These are phyloP conservation scores for Agraylea sexmaculata DNA, from an alignment of 1,140 invertebrate genomes.

Conservation along the genomic window DNA sequence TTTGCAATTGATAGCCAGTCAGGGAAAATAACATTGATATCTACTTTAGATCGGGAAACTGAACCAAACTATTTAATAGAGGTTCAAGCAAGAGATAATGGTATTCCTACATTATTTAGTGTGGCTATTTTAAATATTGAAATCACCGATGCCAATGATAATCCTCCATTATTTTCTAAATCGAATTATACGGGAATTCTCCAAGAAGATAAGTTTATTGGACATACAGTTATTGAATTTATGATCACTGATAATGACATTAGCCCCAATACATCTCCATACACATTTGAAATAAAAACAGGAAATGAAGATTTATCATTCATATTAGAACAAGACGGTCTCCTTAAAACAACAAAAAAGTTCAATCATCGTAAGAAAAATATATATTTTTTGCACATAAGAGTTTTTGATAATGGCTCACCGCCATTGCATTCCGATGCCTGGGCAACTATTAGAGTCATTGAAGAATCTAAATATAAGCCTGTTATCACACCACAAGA, in stretches of 20 bases:
- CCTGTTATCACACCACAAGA: constrained; percentile 72
- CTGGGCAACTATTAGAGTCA: constrained; percentile 65
- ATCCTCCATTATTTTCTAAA: constrained; percentile 60
- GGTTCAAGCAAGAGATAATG: constrained; percentile 61
- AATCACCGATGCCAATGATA: constrained; percentile 74
- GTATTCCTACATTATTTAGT: constrained; percentile 54
- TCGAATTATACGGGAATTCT: constrained; percentile 64
- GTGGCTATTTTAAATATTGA: constrained; percentile 63
- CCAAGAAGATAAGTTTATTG: constrained; percentile 68
- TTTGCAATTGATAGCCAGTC: constrained; percentile 60
- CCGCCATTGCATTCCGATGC: constrained; percentile 75
- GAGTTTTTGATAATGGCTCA: constrained; percentile 82
- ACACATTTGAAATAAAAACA: constrained; percentile 69
- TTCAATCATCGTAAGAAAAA: constrained; percentile 71
- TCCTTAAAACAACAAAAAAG: constrained; percentile 63
- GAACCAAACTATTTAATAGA: constrained; percentile 57
- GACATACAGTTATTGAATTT: constrained; percentile 63
- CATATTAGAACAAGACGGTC: constrained; percentile 54
- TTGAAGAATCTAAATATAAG: constrained; percentile 83
- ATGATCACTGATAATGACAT: constrained; percentile 74
- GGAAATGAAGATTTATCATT: constrained; percentile 51
- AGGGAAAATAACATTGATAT: constrained; percentile 59
- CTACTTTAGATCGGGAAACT: constrained; percentile 65
- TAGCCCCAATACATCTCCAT: constrained; percentile 70
- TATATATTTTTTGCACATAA: constrained; percentile 62